Conservation (phyloP, 2,113 vertebrate genomes). For the cattle (Bos taurus) region ARS-UCD2.0 NC_037337.1:1157001-1157500, state of each 20-base stretch:
- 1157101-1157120: background rate
- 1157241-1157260: background rate
- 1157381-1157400: background rate
- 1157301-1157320: background rate
- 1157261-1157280: background rate
- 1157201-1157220: background rate
- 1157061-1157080: background rate
- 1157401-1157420: background rate
- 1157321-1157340: background rate
- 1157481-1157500: background rate
- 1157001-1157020: background rate
- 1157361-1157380: background rate
- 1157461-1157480: slow-evolving; percentile 6
- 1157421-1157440: background rate
- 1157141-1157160: background rate
- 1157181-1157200: accelerated
- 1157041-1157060: background rate
- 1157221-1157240: background rate
- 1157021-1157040: background rate
- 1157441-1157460: background rate
- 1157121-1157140: background rate
- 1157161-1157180: background rate
- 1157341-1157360: background rate
- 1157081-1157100: background rate
- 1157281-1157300: background rate